Base-by-base conservation (phyloP, 2,113 vertebrate genomes). In the Lonchura striata region DNA sequence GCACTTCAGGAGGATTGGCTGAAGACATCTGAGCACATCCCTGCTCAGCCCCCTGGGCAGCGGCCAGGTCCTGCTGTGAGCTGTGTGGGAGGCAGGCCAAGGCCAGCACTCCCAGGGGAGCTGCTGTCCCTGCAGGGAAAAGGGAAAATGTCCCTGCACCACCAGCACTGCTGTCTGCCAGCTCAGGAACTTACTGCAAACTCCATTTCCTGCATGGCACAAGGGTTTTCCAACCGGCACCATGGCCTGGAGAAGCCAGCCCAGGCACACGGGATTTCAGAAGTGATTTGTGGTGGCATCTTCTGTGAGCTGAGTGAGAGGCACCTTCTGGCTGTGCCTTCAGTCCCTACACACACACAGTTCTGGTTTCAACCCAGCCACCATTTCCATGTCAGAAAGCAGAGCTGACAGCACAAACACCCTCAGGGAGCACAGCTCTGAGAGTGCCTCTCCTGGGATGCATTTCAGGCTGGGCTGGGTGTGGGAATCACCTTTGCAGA, bases 211-310 rank as follows among this genome's bases (percentile, higher is more conserved):
- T 68, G 6, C 35, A 1, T 1, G 12, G 18, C 2, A 3, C 75
- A 50, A 42, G 64, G 1, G 5, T 42, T 57, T 49, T 30, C 12
- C 13, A 0, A 3, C 9, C 20, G 35, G 68, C 23, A 23, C 49
- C 11, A 0, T 0, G 20, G 91, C 70, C 70, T 66, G 46, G 17
- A 37, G 46, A 49, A 57, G 7, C 2, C 3, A 31, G 49, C 8
- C 25, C 7, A 3, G 27, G 2, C 17, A 11, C 13, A 3, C 15
- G 5, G 17, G 0, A 2, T 7, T 31, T 7, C 21, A 20, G 2
- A 4, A 41, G 3, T 3, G 3, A 0, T 19, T 39, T 23, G 31
- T 22, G 15, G 14, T 5, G 28, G 52, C 25, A 19, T 5, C 47
- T 35, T 3, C 35, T 49, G 37, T 2, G 44, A 56, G 44, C 49